Evolutionary conservation across 2,113 vertebrate genomes (phyloP).

Genomic region (Steatornis caripensis): DNA sequence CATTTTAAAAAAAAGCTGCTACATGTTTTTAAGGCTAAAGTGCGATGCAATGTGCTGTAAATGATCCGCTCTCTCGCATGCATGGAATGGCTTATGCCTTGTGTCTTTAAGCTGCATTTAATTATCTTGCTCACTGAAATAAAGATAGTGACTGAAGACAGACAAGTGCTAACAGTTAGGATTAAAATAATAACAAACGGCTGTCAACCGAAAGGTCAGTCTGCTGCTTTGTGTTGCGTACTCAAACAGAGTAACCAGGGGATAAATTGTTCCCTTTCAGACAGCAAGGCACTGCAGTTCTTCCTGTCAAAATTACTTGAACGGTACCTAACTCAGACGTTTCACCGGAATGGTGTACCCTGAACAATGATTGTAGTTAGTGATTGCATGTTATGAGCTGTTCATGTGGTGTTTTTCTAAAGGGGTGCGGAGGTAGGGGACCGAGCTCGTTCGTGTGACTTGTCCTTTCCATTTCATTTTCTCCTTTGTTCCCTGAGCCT

Average conservation of each 20-base stretch:
- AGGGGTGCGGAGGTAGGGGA: background rate
- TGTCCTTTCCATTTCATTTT: background rate
- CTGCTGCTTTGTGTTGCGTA: background rate
- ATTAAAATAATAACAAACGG: background rate
- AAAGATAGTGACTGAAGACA: background rate
- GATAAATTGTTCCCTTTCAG: background rate
- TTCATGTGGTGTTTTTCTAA: background rate
- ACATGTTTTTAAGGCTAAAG: background rate
- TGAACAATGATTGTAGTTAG: too few species aligned
- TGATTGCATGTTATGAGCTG: accelerated
- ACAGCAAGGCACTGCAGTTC: background rate
- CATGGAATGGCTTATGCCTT: background rate
- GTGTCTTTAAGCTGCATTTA: background rate
- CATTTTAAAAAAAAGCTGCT: background rate
- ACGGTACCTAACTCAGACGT: too few species aligned
- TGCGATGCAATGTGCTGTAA: background rate
- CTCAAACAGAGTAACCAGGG: background rate
- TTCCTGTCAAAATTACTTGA: background rate
- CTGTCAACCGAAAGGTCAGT: background rate
- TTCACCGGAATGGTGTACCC: background rate
- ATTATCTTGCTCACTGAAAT: background rate
- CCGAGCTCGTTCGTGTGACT: background rate
- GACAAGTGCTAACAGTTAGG: background rate
- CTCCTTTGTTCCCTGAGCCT: background rate
- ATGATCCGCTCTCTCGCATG: background rate